phyloP scores from a whole-genome alignment of 2,888 invertebrate genomes.

The Zaprionus lineosus region DNA sequence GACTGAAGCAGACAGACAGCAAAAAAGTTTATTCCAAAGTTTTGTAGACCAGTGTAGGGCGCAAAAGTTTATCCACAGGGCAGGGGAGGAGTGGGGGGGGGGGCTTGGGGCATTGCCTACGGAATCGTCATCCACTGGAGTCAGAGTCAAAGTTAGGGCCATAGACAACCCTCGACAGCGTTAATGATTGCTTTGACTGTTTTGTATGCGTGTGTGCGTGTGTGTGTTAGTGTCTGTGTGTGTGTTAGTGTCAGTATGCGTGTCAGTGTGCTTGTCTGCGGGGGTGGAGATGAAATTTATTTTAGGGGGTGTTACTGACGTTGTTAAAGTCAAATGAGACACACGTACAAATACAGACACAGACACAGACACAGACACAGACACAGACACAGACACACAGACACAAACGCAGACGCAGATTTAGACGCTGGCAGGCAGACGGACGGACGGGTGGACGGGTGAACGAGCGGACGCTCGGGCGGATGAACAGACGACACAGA shows the following conservation, averaged over 20 bases:
- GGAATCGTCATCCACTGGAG: constrained; percentile 22
- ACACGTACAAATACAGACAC: constrained; percentile 39
- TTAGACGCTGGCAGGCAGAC: too few relatives aligned
- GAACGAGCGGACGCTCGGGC: too few relatives aligned
- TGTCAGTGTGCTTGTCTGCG: constrained; percentile 33
- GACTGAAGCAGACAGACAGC: neutral
- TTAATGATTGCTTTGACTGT: constrained; percentile 64
- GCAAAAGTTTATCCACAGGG: constrained; percentile 12
- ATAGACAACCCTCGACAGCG: constrained; percentile 71
- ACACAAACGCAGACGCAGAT: too few relatives aligned
- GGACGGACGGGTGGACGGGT: too few relatives aligned
- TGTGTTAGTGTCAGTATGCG: constrained; percentile 9
- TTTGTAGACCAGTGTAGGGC: constrained; percentile 32
- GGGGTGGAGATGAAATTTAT: constrained; percentile 69
- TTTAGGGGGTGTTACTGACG: constrained; percentile 73
- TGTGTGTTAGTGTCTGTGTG: constrained; percentile 5
- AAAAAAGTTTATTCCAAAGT: constrained; percentile 22
- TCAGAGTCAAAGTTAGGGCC: constrained; percentile 22
- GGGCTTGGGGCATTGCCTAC: neutral
- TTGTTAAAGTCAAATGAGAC: constrained; percentile 75
- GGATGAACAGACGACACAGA: too few relatives aligned
- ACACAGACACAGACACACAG: too few relatives aligned
- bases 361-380: constrained; percentile 32
- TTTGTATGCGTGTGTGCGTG: constrained; percentile 12
- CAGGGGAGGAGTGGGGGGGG: too few relatives aligned